Evolutionary conservation across 2,113 vertebrate genomes (phyloP).

Genomic region (Castor canadensis): DNA sequence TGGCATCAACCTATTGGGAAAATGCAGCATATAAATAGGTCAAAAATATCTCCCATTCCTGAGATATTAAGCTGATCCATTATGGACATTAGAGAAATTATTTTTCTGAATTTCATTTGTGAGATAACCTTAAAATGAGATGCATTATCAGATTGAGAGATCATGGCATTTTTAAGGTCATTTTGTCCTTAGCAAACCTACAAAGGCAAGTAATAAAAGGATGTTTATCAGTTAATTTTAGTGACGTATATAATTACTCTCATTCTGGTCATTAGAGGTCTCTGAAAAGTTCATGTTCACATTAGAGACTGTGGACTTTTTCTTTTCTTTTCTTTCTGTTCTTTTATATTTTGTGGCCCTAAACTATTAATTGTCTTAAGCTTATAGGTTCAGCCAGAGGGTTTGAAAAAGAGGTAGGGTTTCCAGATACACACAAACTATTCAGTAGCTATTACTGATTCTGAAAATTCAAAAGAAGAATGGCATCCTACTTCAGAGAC

Average conservation of each 20-base stretch:
- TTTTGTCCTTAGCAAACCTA: neutral
- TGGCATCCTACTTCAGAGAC: neutral
- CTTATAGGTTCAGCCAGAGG: neutral
- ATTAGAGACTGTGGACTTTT: neutral
- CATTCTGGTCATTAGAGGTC: neutral
- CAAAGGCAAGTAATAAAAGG: neutral
- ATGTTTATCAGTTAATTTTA: neutral
- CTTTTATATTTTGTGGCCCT: neutral
- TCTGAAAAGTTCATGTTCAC: neutral
- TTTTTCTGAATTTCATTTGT: slow-evolving; percentile 50
- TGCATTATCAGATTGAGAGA: neutral
- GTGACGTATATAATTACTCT: neutral
- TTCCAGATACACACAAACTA: neutral
- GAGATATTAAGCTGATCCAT: slow-evolving; percentile 3
- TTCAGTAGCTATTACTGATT: neutral
- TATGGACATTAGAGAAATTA: slow-evolving; percentile 29
- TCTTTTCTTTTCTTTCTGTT: neutral
- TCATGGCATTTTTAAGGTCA: slow-evolving; percentile 1
- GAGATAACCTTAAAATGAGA: slow-evolving; percentile 49
- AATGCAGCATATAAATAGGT: neutral
- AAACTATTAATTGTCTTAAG: neutral
- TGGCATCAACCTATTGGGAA: neutral
- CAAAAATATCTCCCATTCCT: neutral
- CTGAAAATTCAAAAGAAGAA: slow-evolving; percentile 1
- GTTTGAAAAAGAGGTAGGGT: neutral